Evolutionary conservation across 2,888 invertebrate species (phyloP).

Genomic region (Margaritifera margaritifera): DNA sequence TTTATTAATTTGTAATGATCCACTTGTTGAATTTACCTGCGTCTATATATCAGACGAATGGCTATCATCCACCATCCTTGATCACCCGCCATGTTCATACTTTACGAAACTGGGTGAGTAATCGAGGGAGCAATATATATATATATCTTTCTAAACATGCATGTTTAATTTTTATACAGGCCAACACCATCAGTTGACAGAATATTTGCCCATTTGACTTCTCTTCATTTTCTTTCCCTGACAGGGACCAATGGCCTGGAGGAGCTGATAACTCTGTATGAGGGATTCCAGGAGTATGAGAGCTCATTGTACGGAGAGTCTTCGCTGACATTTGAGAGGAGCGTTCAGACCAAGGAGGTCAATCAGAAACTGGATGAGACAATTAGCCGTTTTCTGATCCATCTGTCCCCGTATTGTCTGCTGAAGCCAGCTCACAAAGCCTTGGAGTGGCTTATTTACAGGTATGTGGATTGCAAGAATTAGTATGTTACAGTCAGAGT

Average conservation of each 20-base stretch:
- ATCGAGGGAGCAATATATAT: too few species aligned
- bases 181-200: not conserved
- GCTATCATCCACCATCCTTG: too few species aligned
- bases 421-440: conserved; percentile 90
- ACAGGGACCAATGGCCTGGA: conserved; percentile 85
- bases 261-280: conserved; percentile 85
- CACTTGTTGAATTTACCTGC: too few species aligned
- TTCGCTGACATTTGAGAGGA: conserved; percentile 85
- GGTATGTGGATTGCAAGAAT: conserved; percentile 54
- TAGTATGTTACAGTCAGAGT: too few species aligned
- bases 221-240: conserved; percentile 19
- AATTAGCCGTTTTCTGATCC: conserved; percentile 85
- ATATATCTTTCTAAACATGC: too few species aligned
- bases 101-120: too few species aligned
- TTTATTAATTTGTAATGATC: too few species aligned
- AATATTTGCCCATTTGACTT: not conserved
- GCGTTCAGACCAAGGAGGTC: conserved; percentile 82
- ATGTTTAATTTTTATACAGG: too few species aligned
- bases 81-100: too few species aligned
- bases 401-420: conserved; percentile 89
- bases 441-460: conserved; percentile 94
- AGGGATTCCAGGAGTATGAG: conserved; percentile 83
- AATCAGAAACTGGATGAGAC: conserved; percentile 84
- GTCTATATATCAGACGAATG: too few species aligned
- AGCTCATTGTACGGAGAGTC: conserved; percentile 84